Percentiles rank a stretch among this genome's conserved stretches.
Conservation (phyloP, 2,888 invertebrate genomes). For the Tillus elongatus region DNA sequence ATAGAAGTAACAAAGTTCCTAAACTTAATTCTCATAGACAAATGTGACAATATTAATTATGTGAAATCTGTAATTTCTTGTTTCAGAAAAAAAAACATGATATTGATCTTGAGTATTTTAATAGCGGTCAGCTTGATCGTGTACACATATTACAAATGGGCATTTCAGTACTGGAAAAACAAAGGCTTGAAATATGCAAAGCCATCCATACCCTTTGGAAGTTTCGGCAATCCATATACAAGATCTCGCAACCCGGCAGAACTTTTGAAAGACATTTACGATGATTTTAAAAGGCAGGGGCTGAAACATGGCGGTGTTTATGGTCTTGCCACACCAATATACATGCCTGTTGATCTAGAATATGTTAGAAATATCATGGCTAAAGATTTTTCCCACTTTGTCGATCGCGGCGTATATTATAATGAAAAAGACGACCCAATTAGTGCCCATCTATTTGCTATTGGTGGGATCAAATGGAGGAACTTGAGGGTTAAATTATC, state of each 20-base stretch:
- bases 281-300: not conserved
- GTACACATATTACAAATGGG: not conserved
- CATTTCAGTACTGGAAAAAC: not conserved
- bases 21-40: no score
- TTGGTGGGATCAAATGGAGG: conserved; percentile 15
- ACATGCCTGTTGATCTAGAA: not conserved
- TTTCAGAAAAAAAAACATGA: no score
- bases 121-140: not conserved
- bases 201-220: not conserved
- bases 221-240: not conserved
- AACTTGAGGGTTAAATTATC: conserved; percentile 16
- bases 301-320: not conserved
- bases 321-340: not conserved
- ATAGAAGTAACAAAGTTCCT: no score
- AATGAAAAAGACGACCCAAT: conserved; percentile 16
- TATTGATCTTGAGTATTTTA: conserved; percentile 2
- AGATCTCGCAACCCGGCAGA: not conserved
- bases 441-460: conserved; percentile 15
- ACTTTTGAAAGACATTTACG: not conserved
- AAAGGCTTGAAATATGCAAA: not conserved
- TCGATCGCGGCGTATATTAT: conserved; percentile 14
- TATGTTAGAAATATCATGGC: conserved; percentile 14
- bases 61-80: no score
- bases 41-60: no score
- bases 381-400: conserved; percentile 16